These are phyloP conservation scores for Cavia porcellus DNA, from an alignment of 2,113 vertebrate species.

Conservation along the genomic window DNA sequence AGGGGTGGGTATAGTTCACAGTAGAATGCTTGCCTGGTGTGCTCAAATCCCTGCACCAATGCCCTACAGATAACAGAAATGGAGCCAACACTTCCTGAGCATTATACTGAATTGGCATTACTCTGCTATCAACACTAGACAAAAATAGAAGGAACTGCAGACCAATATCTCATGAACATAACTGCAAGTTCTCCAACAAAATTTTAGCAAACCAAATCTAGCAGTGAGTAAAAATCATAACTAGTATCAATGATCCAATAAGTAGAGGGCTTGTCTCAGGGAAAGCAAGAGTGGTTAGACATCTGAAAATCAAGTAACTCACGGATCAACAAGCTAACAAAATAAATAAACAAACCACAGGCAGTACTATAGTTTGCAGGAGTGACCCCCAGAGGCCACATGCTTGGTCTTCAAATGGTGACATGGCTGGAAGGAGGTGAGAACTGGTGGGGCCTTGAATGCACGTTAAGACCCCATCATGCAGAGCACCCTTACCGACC, in stretches of 20 bases:
- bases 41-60: neutral
- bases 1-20: too few relatives aligned
- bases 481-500: neutral
- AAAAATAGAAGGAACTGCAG: neutral
- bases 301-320: neutral
- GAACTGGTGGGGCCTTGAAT: neutral
- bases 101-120: neutral
- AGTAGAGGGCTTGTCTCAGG: neutral
- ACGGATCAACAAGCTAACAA: neutral
- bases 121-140: neutral
- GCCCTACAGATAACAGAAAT: neutral
- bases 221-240: neutral
- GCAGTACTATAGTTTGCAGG: neutral
- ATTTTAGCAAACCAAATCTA: neutral
- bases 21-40: neutral
- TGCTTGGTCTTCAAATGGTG: neutral
- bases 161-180: neutral
- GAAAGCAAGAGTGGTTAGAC: neutral
- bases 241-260: neutral
- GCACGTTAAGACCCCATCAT: too few relatives aligned
- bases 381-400: neutral
- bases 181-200: neutral
- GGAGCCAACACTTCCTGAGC: neutral
- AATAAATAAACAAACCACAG: neutral
- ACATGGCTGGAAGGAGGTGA: neutral